Evolutionary conservation across 2,797 vertebrate genomes (phyloP), one percentile per base, ranked within the genome.

Genomic region (Octomys mimax): DNA sequence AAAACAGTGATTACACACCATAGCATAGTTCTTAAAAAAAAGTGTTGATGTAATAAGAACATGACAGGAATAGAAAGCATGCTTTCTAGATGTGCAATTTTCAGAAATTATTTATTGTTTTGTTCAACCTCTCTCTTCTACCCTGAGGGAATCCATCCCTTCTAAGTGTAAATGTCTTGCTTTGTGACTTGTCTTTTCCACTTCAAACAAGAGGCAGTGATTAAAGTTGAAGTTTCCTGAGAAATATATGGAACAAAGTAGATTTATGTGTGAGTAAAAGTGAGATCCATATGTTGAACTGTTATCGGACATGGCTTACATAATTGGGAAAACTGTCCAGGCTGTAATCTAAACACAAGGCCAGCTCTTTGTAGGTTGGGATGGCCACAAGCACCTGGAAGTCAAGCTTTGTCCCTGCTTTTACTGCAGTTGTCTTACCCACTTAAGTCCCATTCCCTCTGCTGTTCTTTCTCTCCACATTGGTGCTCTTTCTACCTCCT

Each of bases 251-350:
- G 42, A 49, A 75, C 62, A 46, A 28, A 6, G 31, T 5, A 79
- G 28, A 81, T 86, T 33, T 46, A 59, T 26, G 24, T 91, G 66
- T 88, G 71, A 81, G 9, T 82, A 78, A 82, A 88, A 93, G 78
- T 91, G 59, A 81, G 46, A 88, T 3, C 42, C 59, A 52, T 6
- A 19, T 54, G 73, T 19, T 86, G 10, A 46, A 49, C 0, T n/a
- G 39, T 22, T 66, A 49, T 18, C 18, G 46, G 49, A 52, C 24
- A 57, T 1, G 22, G 36, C 39, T 91, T 13, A 14, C 4, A 82
- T 59, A 73, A 33, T 0, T 19, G 77, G 86, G 80, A 79, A 61
- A 49, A 54, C 0, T 0, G 21, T 31, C 42, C 64, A 71, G 46
- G 13, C 24, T 10, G n/a, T 0, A 31, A n/a, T 46, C 3, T 71